Evolutionary conservation across 2,888 invertebrate genomes (phyloP).

Genomic region (Teleiodes luculella): DNA sequence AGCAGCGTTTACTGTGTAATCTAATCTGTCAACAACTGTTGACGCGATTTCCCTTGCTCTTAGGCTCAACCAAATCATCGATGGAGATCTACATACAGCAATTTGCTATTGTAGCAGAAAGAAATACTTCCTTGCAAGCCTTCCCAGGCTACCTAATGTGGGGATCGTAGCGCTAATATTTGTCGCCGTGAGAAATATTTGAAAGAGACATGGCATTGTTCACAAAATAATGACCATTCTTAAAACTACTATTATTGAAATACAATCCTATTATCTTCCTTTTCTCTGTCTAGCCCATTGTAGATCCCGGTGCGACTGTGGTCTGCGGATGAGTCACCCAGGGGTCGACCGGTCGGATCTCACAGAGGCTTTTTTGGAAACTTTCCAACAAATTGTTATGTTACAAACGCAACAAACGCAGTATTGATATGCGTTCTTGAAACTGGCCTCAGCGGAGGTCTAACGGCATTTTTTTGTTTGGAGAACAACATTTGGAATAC

Average conservation of each 20-base stretch:
- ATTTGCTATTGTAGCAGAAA: no score
- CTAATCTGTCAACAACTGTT: no score
- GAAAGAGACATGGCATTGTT: neutral
- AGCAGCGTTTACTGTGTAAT: no score
- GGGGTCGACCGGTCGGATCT: slow-evolving; percentile 40
- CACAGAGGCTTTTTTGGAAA: slow-evolving; percentile 50
- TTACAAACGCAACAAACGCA: slow-evolving; percentile 3
- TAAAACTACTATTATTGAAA: neutral
- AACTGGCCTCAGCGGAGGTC: slow-evolving; percentile 1
- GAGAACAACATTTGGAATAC: neutral
- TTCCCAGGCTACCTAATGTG: no score
- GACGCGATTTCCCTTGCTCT: no score
- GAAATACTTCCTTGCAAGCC: no score
- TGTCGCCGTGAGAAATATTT: neutral
- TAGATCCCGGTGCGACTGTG: slow-evolving; percentile 23
- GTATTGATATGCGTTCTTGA: slow-evolving; percentile 2
- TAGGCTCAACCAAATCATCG: no score
- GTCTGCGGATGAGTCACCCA: slow-evolving; percentile 32
- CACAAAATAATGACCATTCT: neutral
- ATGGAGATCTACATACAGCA: no score
- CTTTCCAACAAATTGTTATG: slow-evolving; percentile 41
- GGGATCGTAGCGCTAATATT: neutral
- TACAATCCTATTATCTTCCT: neutral
- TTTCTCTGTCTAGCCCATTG: neutral
- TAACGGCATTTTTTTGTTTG: slow-evolving; percentile 12